phyloP scores from a whole-genome alignment of 2,888 invertebrate species.

The Philaethria dido region DNA sequence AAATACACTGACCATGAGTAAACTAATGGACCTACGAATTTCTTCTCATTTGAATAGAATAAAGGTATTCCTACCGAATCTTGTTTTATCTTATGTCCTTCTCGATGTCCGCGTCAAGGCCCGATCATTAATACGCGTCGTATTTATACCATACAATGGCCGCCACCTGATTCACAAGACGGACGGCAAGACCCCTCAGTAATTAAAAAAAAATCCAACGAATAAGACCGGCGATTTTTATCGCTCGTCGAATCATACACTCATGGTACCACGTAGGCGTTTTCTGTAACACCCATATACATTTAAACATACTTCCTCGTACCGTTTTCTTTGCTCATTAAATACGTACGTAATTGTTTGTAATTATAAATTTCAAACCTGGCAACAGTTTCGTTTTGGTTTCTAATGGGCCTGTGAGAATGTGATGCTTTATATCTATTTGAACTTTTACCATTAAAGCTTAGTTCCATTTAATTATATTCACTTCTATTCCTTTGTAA shows the following conservation, averaged over 20 bases:
- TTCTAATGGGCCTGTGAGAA: constrained; percentile 72
- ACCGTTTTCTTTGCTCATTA: constrained; percentile 69
- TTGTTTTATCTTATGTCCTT: constrained; percentile 57
- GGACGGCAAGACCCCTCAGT: constrained; percentile 78
- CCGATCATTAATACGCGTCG: constrained; percentile 71
- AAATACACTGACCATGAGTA: constrained; percentile 33
- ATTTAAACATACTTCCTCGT: constrained; percentile 54
- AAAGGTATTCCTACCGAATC: constrained; percentile 53
- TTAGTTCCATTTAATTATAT: constrained; percentile 12
- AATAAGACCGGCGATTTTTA: constrained; percentile 83
- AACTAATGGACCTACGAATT: constrained; percentile 48
- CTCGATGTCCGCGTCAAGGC: constrained; percentile 64
- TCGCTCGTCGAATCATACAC: constrained; percentile 78
- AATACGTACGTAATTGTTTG: constrained; percentile 77
- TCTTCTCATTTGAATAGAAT: constrained; percentile 54
- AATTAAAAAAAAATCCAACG: constrained; percentile 81
- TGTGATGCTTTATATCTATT: constrained; percentile 64
- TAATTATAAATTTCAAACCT: constrained; percentile 77
- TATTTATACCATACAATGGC: constrained; percentile 79
- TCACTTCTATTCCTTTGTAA: constrained; percentile 31
- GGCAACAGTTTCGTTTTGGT: constrained; percentile 69
- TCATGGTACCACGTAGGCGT: constrained; percentile 78
- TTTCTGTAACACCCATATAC: constrained; percentile 58
- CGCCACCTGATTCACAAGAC: constrained; percentile 75
- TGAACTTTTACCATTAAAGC: constrained; percentile 40